phyloP scores from a whole-genome alignment of 1,140 invertebrate species.

The Hestina assimilis region DNA sequence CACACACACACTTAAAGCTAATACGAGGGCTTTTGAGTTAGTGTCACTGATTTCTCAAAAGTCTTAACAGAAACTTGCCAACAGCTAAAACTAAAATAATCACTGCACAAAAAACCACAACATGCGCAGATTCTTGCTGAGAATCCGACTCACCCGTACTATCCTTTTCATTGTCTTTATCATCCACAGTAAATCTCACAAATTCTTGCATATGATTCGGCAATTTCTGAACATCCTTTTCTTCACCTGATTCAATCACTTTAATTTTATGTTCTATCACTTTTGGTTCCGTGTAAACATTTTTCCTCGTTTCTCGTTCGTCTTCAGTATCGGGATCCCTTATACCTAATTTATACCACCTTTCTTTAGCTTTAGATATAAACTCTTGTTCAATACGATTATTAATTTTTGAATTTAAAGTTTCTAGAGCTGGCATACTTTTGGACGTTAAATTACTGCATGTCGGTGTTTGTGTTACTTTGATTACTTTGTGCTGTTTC shows the following conservation, averaged over 20 bases:
- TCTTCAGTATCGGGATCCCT: slow-evolving; percentile 79
- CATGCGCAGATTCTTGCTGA: slow-evolving; percentile 62
- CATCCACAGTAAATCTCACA: slow-evolving; percentile 80
- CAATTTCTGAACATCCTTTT: slow-evolving; percentile 80
- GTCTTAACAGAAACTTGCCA: slow-evolving; percentile 60
- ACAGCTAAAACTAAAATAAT: slow-evolving; percentile 65
- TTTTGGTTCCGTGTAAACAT: slow-evolving; percentile 70
- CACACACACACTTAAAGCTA: slow-evolving; percentile 15
- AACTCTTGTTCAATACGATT: slow-evolving; percentile 85
- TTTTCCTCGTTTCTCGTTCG: slow-evolving; percentile 53
- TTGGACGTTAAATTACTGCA: slow-evolving; percentile 43
- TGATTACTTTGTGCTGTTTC: slow-evolving; percentile 87
- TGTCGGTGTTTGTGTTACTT: slow-evolving; percentile 78
- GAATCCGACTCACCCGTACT: slow-evolving; percentile 60
- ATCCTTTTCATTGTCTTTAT: slow-evolving; percentile 74
- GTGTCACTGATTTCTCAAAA: slow-evolving; percentile 49
- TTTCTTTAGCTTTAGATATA: slow-evolving; percentile 82
- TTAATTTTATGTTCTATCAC: slow-evolving; percentile 77
- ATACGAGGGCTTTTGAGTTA: slow-evolving; percentile 11
- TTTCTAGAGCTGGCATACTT: slow-evolving; percentile 57
- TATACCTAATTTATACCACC: slow-evolving; percentile 80
- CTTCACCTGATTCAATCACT: slow-evolving; percentile 81
- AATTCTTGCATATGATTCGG: slow-evolving; percentile 88
- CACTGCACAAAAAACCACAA: slow-evolving; percentile 73
- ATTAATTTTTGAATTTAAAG: slow-evolving; percentile 71